These are phyloP conservation scores for Cossypha heuglini DNA, from an alignment of 2,797 vertebrate genomes.

Conservation along the genomic window DNA sequence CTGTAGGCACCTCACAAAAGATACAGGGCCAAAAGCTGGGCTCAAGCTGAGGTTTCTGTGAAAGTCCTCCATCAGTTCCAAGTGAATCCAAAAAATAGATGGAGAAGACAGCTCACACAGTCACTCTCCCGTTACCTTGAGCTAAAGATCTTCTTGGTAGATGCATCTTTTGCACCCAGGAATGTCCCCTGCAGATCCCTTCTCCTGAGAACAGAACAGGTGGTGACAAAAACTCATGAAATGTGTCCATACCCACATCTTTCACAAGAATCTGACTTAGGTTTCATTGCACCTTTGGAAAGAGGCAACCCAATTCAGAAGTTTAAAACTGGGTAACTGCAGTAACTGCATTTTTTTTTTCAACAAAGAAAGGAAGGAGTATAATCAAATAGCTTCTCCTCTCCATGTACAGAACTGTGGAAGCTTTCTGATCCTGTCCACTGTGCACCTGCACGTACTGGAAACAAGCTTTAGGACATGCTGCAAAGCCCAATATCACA, in stretches of 20 bases:
- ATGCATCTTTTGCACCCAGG: neutral
- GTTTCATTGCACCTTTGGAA: neutral
- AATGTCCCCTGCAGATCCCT: neutral
- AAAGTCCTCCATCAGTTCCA: neutral
- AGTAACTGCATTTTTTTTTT: neutral
- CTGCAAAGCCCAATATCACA: neutral
- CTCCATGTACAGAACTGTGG: neutral
- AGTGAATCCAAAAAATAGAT: neutral
- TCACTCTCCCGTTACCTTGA: neutral
- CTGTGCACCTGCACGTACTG: neutral
- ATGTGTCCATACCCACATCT: neutral
- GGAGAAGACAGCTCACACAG: neutral
- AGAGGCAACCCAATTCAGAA: neutral
- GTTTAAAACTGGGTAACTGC: neutral
- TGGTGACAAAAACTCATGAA: neutral
- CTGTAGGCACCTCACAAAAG: neutral
- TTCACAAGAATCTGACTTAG: neutral
- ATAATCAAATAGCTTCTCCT: neutral
- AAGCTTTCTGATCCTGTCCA: neutral
- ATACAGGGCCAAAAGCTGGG: neutral
- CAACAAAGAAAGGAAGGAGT: neutral
- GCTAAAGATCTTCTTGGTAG: neutral
- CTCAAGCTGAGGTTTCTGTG: neutral
- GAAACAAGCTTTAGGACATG: neutral
- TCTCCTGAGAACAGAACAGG: neutral